A percentile compares a stretch with the other conserved stretches of the same genome.
These are phyloP conservation scores for Bostrychus sinensis DNA, from an alignment of 2,113 vertebrate genomes.

Conservation along the genomic window DNA sequence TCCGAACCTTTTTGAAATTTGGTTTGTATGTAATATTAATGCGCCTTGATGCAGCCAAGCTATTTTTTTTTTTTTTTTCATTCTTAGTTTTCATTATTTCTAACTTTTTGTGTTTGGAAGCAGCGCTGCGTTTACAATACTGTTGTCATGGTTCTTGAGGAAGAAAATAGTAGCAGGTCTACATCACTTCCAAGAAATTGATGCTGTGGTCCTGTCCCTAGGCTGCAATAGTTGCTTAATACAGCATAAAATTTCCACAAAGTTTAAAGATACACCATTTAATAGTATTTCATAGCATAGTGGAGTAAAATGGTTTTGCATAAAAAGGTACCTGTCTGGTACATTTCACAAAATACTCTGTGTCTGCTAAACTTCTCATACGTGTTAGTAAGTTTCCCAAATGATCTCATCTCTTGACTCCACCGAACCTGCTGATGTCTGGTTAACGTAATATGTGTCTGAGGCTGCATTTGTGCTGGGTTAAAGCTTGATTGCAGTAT, in stretches of 20 bases:
- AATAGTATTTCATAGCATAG: not conserved
- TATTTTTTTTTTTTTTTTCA: conserved; percentile 12
- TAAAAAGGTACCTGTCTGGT: not conserved
- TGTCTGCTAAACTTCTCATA: conserved; percentile 18
- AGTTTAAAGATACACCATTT: not conserved
- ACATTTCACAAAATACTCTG: not conserved
- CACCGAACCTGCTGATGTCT: conserved; percentile 52
- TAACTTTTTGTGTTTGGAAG: conserved; percentile 35
- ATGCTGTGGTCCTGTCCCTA: conserved; percentile 8
- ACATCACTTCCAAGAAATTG: conserved; percentile 54
- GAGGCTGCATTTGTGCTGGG: conserved; percentile 1
- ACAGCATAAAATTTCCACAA: conserved; percentile 5
- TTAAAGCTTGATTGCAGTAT: not conserved
- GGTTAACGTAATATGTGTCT: conserved; percentile 28
- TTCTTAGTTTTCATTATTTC: not conserved
- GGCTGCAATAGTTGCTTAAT: conserved; percentile 41
- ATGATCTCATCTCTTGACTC: conserved; percentile 60
- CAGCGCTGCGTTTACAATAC: conserved; percentile 49
- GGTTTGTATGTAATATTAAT: too few species aligned
- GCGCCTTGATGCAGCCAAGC: not conserved
- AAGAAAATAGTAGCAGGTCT: not conserved
- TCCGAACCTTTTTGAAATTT: too few species aligned
- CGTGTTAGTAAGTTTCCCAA: conserved; percentile 33
- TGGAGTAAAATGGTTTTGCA: not conserved
- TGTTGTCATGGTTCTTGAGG: conserved; percentile 43